Conservation (phyloP, 1,140 invertebrate genomes). For the Diachasmimorpha longicaudata region DNA sequence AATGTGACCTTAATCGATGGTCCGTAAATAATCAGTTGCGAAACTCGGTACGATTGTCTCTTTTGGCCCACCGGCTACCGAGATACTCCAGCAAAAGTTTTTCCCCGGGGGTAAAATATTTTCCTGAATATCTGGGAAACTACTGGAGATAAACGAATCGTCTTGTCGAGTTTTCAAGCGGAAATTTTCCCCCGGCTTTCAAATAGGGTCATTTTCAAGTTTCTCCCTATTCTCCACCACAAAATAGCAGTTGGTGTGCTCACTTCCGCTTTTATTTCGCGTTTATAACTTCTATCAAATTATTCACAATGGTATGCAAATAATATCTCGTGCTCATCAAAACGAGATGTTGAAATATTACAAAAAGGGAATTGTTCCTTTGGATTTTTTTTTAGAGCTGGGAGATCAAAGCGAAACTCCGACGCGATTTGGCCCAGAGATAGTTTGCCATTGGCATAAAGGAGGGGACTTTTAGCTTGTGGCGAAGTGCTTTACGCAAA, state of each 20-base stretch:
- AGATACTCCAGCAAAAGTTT: not conserved
- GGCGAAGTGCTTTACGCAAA: not conserved
- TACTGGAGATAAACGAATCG: not conserved
- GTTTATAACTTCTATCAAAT: not conserved
- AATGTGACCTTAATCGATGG: not conserved
- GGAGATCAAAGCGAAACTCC: constrained; percentile 16
- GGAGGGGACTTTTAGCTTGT: not conserved
- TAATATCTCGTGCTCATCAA: not conserved
- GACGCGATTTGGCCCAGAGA: constrained; percentile 17
- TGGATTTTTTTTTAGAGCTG: not conserved
- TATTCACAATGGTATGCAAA: not conserved
- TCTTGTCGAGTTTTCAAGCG: not conserved
- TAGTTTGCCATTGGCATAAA: constrained; percentile 9
- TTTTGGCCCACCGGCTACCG: not conserved
- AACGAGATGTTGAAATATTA: not conserved
- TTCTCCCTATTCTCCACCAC: not conserved
- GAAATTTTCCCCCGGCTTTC: not conserved
- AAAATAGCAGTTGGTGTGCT: not conserved
- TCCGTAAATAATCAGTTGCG: not conserved
- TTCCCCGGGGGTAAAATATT: not conserved
- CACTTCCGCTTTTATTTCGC: not conserved
- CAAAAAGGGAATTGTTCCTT: not conserved
- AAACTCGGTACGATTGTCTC: not conserved
- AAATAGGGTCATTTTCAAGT: not conserved
- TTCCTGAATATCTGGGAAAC: not conserved